Base-by-base conservation (phyloP, 2,888 invertebrate genomes). In the Hedya salicella region DNA sequence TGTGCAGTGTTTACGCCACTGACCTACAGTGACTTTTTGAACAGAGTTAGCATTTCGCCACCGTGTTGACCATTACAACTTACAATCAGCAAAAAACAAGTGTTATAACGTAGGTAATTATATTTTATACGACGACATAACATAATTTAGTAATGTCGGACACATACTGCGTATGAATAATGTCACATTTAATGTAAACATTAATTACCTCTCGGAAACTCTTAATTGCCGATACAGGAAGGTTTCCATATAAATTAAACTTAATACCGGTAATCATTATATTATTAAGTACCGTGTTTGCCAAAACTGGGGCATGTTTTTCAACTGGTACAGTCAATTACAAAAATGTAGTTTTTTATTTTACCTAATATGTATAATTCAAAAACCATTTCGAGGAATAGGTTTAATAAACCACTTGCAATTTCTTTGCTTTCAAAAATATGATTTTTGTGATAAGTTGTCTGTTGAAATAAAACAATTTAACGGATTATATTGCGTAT, bases 171-270 rank as follows among this genome's bases (percentile, higher is more conserved):
- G 16, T 32, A 57, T 46, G 42, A 56, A 56, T 44, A 56, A 46
- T 9, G 32, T 19, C 48, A 21, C 21, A 21, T 46, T 46, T 32
- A 46, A 32, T 46, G 57, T 32, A 46, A 46, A 57, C 56, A 44
- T 19, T 32, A 48, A 57, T 57, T 44, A 9, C 32, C 44, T 32
- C 46, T 57, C 46, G 32, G 44, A 57, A 57, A 32, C 25, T 16
- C 14, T 54, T 57, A 57, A 57, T 57, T 46, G 57, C 17, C 14
- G 36, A 36, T 19, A 19, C 57, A 32, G 57, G 44, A 57, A 57
- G 44, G 32, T 30, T 49, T 49, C 19, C 19, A 56, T 16, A 30
- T 17, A 17, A 32, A 46, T 46, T 57, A 44, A 57, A 30, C 19
- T 57, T 44, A 42, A 44, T 56, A 57, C 56, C 56, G 30, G 56